Evolutionary conservation across 2,888 invertebrate genomes (phyloP).

Genomic region (Leucoma salicis): DNA sequence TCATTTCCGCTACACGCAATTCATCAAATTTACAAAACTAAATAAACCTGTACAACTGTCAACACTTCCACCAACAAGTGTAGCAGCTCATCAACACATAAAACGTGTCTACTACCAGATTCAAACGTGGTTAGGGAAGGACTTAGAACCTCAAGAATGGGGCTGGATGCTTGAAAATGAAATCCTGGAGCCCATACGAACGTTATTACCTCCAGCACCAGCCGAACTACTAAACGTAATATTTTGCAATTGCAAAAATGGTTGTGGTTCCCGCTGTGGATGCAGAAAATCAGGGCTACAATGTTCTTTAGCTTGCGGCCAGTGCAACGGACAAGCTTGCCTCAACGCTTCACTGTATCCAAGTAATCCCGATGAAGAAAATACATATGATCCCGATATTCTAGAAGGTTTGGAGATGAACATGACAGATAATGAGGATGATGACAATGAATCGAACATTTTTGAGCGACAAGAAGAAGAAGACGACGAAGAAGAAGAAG

Average conservation of each 20-base stretch:
- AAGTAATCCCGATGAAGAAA: constrained; percentile 12
- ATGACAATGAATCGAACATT: constrained; percentile 1
- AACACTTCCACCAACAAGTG: constrained; percentile 1
- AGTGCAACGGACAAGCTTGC: constrained; percentile 12
- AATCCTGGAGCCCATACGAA: constrained; percentile 37
- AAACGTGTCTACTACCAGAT: constrained; percentile 23
- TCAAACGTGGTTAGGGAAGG: constrained; percentile 36
- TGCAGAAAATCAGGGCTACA: constrained; percentile 26
- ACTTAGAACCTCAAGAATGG: constrained; percentile 36
- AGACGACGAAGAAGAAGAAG: constrained; percentile 1
- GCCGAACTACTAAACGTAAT: constrained; percentile 27
- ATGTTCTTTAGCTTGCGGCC: constrained; percentile 20
- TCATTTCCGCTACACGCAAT: constrained; percentile 1
- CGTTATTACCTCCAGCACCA: constrained; percentile 8
- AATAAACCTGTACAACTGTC: constrained; percentile 1
- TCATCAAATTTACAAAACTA: constrained; percentile 1
- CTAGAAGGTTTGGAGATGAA: constrained; percentile 1
- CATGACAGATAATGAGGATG: constrained; percentile 1
- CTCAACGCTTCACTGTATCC: constrained; percentile 16
- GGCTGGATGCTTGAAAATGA: constrained; percentile 36
- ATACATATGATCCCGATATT: constrained; percentile 4
- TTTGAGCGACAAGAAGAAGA: constrained; percentile 1
- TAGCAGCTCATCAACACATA: constrained; percentile 1
- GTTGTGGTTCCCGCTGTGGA: constrained; percentile 15
- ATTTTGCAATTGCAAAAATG: constrained; percentile 22